Evolutionary conservation across 53 echinoderm and acorn worm genomes (phyloP).

Genomic region (Astropecten irregularis): DNA sequence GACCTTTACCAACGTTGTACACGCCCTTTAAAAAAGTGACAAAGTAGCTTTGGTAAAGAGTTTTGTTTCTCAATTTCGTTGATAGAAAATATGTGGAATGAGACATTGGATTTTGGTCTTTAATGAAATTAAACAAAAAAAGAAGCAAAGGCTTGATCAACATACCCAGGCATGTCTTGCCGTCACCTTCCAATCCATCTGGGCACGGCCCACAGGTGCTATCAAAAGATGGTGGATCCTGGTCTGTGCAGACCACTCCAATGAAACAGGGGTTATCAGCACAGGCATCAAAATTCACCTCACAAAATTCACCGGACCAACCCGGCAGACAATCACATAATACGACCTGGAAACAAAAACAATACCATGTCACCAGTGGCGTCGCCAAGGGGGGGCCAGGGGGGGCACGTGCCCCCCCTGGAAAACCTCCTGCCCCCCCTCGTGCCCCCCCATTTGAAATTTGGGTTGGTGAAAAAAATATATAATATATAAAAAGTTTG

Average conservation of each 20-base stretch:
- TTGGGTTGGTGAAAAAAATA: no score
- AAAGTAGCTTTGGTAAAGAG: no score
- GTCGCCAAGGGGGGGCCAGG: no score
- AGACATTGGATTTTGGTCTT: neutral
- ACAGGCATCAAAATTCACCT: slow-evolving; percentile 74
- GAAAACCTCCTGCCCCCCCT: no score
- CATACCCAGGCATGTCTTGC: slow-evolving; percentile 81
- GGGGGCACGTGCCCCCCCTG: no score
- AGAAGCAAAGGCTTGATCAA: neutral
- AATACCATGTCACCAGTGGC: no score
- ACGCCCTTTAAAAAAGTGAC: no score
- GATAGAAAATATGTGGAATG: no score
- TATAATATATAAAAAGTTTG: no score
- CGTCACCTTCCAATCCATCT: slow-evolving; percentile 75
- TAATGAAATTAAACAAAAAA: neutral
- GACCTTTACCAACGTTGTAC: no score
- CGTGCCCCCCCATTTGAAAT: no score
- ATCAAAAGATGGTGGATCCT: slow-evolving; percentile 43
- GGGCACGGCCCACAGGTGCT: slow-evolving; percentile 72
- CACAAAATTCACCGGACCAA: slow-evolving; percentile 74
- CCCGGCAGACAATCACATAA: slow-evolving; percentile 58
- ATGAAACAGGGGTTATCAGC: slow-evolving; percentile 66
- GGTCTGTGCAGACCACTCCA: slow-evolving; percentile 66
- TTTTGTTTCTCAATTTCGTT: neutral
- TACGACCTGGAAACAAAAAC: slow-evolving; percentile 65